phyloP scores from a whole-genome alignment of 2,113 vertebrate genomes.

The Phaetusa simplex region DNA sequence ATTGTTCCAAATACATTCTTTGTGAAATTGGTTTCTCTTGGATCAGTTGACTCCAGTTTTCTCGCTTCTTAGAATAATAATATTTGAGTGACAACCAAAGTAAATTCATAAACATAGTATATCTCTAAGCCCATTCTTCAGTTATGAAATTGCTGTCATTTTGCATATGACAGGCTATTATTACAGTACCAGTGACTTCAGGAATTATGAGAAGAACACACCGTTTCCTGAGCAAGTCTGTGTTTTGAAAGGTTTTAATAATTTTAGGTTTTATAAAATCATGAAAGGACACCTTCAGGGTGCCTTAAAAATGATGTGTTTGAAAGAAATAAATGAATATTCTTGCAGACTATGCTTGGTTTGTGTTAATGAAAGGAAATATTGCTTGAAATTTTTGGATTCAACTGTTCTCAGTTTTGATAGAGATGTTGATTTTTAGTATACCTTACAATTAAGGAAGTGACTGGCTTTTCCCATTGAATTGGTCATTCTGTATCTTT shows the following conservation, averaged over 20 bases:
- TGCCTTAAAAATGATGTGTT: slow-evolving; percentile 61
- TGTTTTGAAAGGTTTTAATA: slow-evolving; percentile 67
- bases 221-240: slow-evolving; percentile 57
- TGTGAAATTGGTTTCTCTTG: slow-evolving; percentile 19
- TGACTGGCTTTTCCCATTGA: background rate
- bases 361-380: slow-evolving; percentile 68
- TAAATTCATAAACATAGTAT: slow-evolving; percentile 75
- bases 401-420: slow-evolving; percentile 15
- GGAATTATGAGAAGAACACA: slow-evolving; percentile 42
- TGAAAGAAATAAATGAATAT: slow-evolving; percentile 64
- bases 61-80: slow-evolving; percentile 56
- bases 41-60: slow-evolving; percentile 56
- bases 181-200: slow-evolving; percentile 54
- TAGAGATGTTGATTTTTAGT: slow-evolving; percentile 7
- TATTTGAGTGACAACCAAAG: slow-evolving; percentile 71
- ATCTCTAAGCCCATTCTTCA: slow-evolving; percentile 67
- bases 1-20: background rate
- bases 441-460: background rate
- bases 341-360: slow-evolving; percentile 23
- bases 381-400: slow-evolving; percentile 26
- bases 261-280: slow-evolving; percentile 72
- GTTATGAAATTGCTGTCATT: slow-evolving; percentile 72
- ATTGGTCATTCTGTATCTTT: background rate
- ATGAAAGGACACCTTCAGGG: slow-evolving; percentile 57
- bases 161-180: slow-evolving; percentile 66